Evolutionary conservation across 2,113 vertebrate species (phyloP).

Genomic region (Rhagologus leucostigma): DNA sequence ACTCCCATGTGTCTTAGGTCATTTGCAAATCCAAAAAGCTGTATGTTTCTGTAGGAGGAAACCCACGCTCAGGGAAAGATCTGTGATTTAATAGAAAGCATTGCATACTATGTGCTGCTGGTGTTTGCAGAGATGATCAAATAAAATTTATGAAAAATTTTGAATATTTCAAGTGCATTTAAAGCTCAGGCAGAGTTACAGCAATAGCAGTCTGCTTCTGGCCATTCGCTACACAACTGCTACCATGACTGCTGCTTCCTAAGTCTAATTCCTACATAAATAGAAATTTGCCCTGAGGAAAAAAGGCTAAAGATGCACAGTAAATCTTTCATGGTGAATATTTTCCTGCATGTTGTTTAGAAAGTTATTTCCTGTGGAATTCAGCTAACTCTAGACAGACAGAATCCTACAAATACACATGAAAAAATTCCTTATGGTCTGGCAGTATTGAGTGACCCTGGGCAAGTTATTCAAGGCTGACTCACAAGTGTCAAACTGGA

Average conservation of each 20-base stretch:
- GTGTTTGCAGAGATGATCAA: not conserved
- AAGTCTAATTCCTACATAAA: not conserved
- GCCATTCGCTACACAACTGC: not conserved
- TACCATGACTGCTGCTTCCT: not conserved
- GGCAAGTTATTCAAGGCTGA: not conserved
- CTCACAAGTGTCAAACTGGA: not conserved
- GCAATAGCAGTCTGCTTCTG: slow-evolving; percentile 7
- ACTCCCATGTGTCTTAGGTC: not conserved
- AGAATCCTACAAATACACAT: not conserved
- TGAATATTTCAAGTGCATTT: slow-evolving; percentile 18
- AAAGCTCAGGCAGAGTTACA: not conserved
- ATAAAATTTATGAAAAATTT: slow-evolving; percentile 26
- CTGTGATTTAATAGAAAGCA: not conserved
- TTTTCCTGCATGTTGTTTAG: not conserved
- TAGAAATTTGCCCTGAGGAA: not conserved
- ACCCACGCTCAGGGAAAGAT: not conserved
- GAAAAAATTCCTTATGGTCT: not conserved
- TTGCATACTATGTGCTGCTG: not conserved
- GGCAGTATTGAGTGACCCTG: not conserved
- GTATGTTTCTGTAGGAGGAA: not conserved
- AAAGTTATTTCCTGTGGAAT: slow-evolving; percentile 28
- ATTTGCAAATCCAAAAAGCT: not conserved
- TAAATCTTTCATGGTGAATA: not conserved
- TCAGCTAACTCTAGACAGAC: not conserved
- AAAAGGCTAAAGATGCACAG: not conserved